Evolutionary conservation across 37 sponge, comb jelly and placozoan genomes (phyloP).

Genomic region (Theonella swinhoei): DNA sequence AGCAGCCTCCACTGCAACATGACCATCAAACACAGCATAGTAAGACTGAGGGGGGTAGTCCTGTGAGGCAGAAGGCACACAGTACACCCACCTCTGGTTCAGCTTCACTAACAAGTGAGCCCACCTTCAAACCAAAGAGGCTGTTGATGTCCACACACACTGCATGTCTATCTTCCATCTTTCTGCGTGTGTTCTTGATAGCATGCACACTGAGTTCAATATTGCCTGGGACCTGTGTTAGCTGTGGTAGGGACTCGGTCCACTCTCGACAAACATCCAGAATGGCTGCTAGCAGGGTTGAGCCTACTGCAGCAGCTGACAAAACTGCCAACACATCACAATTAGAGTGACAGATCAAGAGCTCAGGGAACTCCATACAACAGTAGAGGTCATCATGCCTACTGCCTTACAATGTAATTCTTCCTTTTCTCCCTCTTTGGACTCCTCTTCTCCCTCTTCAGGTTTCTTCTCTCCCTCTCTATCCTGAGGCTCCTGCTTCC

Average conservation of each 20-base stretch:
- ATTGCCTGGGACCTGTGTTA: constrained; percentile 28
- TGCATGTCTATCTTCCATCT: constrained; percentile 98
- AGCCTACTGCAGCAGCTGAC: constrained; percentile 11
- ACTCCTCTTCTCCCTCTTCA: background rate
- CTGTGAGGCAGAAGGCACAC: constrained; percentile 2
- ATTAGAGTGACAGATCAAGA: no score
- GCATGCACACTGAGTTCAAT: constrained; percentile 47
- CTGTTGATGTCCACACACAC: constrained; percentile 82
- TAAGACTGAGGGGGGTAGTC: constrained; percentile 58
- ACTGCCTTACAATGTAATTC: background rate
- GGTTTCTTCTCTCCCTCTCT: background rate
- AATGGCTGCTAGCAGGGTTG: constrained; percentile 17
- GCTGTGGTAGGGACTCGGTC: constrained; percentile 36
- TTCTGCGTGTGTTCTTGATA: constrained; percentile 86
- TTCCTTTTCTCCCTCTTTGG: background rate
- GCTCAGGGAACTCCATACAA: no score
- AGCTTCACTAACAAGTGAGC: background rate
- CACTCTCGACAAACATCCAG: constrained; percentile 69
- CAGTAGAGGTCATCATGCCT: background rate
- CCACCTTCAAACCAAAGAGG: constrained; percentile 77
- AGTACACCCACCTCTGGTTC: no score
- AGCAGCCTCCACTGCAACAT: constrained; percentile 93
- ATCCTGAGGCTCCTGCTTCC: background rate
- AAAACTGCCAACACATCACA: background rate
- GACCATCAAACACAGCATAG: constrained; percentile 96